Evolutionary conservation across 2,797 vertebrate species (phyloP), one percentile per base, ranked within the genome.

Genomic region (Acanthopagrus latus): DNA sequence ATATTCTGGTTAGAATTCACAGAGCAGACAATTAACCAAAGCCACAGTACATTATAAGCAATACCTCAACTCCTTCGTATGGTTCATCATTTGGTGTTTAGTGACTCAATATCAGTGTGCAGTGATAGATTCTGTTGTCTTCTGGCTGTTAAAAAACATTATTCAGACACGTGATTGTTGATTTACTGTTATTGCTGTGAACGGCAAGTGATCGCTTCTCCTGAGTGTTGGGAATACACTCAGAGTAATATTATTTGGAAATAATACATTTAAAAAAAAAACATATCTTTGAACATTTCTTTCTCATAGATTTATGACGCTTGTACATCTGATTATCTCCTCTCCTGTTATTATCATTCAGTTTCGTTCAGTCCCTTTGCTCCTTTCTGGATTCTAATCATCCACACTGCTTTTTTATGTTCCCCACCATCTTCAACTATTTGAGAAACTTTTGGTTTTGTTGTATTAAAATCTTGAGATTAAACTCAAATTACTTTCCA

Each of bases 401-500:
- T 58, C 18, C 29, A 27, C 66, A 48, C 64, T 21, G n/a, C 9
- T 71, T 9, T 20, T 20, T 0, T 62, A 25, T 3, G 6, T 54
- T 66, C 52, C 11, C 4, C 1, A 46, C 3, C 25, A 9, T 57
- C 23, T 58, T 64, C 16, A 50, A 68, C 62, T 58, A 18, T 76
- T 71, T 76, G 47, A 66, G 27, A 62, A 70, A 72, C 50, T 17
- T 46, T 3, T 51, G 41, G 9, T 33, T 70, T 67, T 55, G 21
- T 67, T 47, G 46, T 60, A 50, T 68, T 51, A 38, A 68, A 44
- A 52, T 20, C 9, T 13, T 66, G 9, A 33, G 48, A 82, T 68
- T 7, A 57, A 76, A 67, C 48, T 13, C 43, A 17, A 21, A 21
- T 69, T 55, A 58, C 62, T 62, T 70, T 20, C 23, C 21, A 65